Evolutionary conservation across 2,888 invertebrate species (phyloP).

Genomic region (Eueremaeus valkanovi): DNA sequence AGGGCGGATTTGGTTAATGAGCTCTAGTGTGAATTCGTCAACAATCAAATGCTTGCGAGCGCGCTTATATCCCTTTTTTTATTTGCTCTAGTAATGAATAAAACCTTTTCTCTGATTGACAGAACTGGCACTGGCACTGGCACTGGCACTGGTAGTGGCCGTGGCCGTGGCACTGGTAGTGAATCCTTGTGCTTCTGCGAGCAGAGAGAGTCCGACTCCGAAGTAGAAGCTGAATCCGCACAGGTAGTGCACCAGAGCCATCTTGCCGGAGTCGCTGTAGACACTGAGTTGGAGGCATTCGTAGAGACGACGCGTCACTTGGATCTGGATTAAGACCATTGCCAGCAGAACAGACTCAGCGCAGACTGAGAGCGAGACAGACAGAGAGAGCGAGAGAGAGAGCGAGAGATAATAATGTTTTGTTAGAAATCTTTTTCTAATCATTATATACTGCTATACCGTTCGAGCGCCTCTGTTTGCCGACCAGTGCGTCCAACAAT

Average conservation of each 20-base stretch:
- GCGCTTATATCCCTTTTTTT: no score
- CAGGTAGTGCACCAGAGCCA: conserved; percentile 72
- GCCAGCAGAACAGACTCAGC: conserved; percentile 44
- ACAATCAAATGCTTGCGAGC: no score
- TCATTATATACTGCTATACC: not conserved
- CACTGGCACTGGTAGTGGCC: no score
- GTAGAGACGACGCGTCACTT: conserved; percentile 69
- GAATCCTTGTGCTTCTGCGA: conserved; percentile 51
- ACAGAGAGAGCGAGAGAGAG: not conserved
- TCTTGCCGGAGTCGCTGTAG: conserved; percentile 67
- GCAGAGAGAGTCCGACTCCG: conserved; percentile 54
- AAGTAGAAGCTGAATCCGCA: conserved; percentile 74
- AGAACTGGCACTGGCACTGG: no score
- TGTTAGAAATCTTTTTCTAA: no score
- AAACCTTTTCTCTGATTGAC: no score
- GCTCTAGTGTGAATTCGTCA: no score
- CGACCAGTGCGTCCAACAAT: conserved; percentile 35
- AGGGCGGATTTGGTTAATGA: no score
- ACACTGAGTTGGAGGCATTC: conserved; percentile 76
- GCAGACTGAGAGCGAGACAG: conserved; percentile 35
- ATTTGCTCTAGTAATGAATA: no score
- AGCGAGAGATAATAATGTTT: not conserved
- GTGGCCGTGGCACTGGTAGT: conserved; percentile 37
- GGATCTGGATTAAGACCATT: conserved; percentile 56
- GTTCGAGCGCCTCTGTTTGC: not conserved